Evolutionary conservation across 1,140 invertebrate genomes (phyloP).

Genomic region (Leptestheria dahalacensis): DNA sequence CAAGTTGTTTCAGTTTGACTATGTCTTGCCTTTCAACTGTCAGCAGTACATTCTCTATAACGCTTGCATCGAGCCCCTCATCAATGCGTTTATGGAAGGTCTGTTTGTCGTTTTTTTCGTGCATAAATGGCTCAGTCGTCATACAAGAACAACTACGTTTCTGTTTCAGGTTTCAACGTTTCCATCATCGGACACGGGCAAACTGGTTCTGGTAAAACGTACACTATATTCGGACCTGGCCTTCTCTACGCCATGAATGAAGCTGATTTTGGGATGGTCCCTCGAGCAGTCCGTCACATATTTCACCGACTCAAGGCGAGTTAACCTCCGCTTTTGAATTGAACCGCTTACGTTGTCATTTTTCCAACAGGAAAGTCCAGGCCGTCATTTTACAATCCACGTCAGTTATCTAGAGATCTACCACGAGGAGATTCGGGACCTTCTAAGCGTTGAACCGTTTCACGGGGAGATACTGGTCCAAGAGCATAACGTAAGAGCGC

Average conservation of each 20-base stretch:
- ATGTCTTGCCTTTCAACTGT: slow-evolving; percentile 12
- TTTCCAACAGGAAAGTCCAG: slow-evolving; percentile 15
- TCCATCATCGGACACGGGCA: slow-evolving; percentile 64
- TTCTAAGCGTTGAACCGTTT: slow-evolving; percentile 25
- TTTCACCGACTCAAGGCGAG: slow-evolving; percentile 41
- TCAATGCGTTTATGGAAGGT: slow-evolving; percentile 15
- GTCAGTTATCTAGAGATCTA: slow-evolving; percentile 51
- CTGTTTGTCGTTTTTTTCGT: neutral
- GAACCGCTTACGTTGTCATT: neutral
- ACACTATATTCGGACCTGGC: slow-evolving; percentile 56
- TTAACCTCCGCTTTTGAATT: too few relatives aligned
- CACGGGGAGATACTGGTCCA: slow-evolving; percentile 13
- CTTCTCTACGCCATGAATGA: slow-evolving; percentile 48
- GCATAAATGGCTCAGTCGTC: neutral
- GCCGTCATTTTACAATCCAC: slow-evolving; percentile 19
- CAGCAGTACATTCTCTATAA: slow-evolving; percentile 11
- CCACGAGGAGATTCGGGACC: slow-evolving; percentile 44
- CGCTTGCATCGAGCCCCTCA: slow-evolving; percentile 7
- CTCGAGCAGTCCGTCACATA: slow-evolving; percentile 52
- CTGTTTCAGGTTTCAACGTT: slow-evolving; percentile 40
- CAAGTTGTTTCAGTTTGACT: slow-evolving; percentile 11
- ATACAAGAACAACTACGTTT: neutral
- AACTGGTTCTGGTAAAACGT: slow-evolving; percentile 57
- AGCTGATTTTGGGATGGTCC: slow-evolving; percentile 56
- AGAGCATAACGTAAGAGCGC: slow-evolving; percentile 10